These are phyloP conservation scores for Eupithecia insigniata DNA, from an alignment of 2,888 invertebrate genomes.

Conservation along the genomic window DNA sequence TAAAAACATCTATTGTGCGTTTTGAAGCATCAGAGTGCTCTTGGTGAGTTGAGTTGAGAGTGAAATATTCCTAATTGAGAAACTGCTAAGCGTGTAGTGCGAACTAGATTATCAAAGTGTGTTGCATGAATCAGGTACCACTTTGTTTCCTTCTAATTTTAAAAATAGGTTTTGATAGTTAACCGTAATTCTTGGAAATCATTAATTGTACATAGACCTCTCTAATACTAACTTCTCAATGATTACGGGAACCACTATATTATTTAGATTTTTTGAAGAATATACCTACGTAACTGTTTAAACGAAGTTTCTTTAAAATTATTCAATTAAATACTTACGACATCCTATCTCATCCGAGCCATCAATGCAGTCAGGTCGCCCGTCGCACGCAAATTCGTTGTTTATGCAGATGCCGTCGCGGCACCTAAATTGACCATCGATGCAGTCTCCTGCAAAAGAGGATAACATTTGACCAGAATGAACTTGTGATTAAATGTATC, in stretches of 20 bases:
- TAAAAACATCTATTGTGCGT: slow-evolving; percentile 20
- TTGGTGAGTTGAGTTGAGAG: slow-evolving; percentile 7
- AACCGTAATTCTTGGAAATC: not conserved
- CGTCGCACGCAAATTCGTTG: slow-evolving; percentile 86
- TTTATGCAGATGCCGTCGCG: slow-evolving; percentile 85
- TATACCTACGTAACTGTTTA: not conserved
- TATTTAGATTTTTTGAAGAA: not conserved
- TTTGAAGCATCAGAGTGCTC: slow-evolving; percentile 29
- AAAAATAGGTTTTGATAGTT: not conserved
- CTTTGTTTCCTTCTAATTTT: not conserved
- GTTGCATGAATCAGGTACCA: not conserved
- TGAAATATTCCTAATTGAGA: slow-evolving; percentile 14
- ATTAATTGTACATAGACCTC: not conserved
- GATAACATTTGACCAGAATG: not conserved
- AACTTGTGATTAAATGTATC: not conserved
- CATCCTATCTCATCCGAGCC: slow-evolving; percentile 86
- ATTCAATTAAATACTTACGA: slow-evolving; percentile 64
- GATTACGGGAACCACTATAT: not conserved
- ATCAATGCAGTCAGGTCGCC: slow-evolving; percentile 84
- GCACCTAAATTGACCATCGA: slow-evolving; percentile 60
- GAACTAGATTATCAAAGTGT: not conserved
- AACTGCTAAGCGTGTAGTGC: slow-evolving; percentile 25
- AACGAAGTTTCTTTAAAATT: not conserved
- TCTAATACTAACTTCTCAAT: not conserved
- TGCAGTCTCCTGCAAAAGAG: slow-evolving; percentile 54